These are phyloP conservation scores for Cephus pulcher DNA, from an alignment of 2,888 invertebrate genomes.

Conservation along the genomic window DNA sequence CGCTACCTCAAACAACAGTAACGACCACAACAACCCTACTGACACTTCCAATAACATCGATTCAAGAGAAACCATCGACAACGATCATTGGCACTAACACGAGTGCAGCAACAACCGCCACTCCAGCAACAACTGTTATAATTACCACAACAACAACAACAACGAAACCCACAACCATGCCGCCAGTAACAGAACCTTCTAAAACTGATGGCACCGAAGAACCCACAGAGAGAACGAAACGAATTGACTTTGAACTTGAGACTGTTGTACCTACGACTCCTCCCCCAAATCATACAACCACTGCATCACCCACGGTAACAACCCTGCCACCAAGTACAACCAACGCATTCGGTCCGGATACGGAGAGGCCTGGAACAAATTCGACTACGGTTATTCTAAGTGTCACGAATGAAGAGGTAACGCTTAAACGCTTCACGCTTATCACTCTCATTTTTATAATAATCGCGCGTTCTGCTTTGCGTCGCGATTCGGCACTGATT, in stretches of 20 bases:
- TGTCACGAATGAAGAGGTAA: constrained; percentile 62
- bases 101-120: constrained; percentile 20
- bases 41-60: constrained; percentile 4
- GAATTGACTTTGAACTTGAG: constrained; percentile 38
- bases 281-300: constrained; percentile 39
- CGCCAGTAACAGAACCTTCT: constrained; percentile 35
- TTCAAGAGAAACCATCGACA: constrained; percentile 31
- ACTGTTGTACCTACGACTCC: constrained; percentile 34
- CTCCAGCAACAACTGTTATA: constrained; percentile 24
- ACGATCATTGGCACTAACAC: constrained; percentile 58
- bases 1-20: constrained; percentile 38
- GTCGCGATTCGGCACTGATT: background rate
- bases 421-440: constrained; percentile 55
- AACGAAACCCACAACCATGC: constrained; percentile 24
- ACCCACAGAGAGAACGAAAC: constrained; percentile 38
- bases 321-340: constrained; percentile 21
- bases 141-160: constrained; percentile 37
- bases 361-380: constrained; percentile 44
- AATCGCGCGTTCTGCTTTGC: background rate
- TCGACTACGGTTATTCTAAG: constrained; percentile 48
- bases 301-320: constrained; percentile 29
- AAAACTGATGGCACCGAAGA: constrained; percentile 41
- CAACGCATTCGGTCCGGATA: constrained; percentile 10
- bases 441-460: constrained; percentile 14
- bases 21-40: constrained; percentile 29